Base-by-base conservation (phyloP, 92 coral and sea anemone genomes). In the Palythoa grandis region DNA sequence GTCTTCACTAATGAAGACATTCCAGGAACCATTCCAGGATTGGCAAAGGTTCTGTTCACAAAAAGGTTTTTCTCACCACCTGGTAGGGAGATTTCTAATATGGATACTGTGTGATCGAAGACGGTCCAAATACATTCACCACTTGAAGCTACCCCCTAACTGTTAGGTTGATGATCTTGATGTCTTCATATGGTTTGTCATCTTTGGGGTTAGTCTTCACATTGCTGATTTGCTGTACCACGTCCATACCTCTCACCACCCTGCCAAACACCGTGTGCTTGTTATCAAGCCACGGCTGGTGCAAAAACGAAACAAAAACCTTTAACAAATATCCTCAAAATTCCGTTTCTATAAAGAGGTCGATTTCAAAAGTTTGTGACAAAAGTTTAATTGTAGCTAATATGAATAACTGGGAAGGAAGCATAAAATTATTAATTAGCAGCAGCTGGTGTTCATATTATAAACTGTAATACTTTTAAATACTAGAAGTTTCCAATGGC, bases 251-350 rank as follows among this genome's bases (percentile, higher is more conserved):
- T 77, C 88, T 91, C 5, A 77, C 88, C 29, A 96, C 99, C 37
- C 99, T 93, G 15, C 99, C 99, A 71, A 96, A 96, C 68, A 96
- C 98, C 3, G 99, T 96, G 93, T 96, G 99, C 75, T 96, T 96
- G 88, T 95, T 96, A 74, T 96, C 99, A 38, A 96, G 84, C 99
- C 99, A 96, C 13, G 99, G 99, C 99, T 96, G 88, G 47, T 11
- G 47, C 5, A 11, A 24, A 69, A 60, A 58, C 50, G 73, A n/a
- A 63, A 8, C 6, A 63, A 63, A 63, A 63, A 16, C 69, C 20
- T 63, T 63, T 43, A 43, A 43, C 50, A 43, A 43, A 43, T 43
- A 43, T 43, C 7, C 35, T 43, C 50, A 43, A 5, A 5, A 43
- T 43, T 43, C 7, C 50, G 50, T 4, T 43, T 43, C 50, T 43